Base-by-base conservation (phyloP, 53 echinoderm and acorn worm species). In the Apostichopus leukothele region DNA sequence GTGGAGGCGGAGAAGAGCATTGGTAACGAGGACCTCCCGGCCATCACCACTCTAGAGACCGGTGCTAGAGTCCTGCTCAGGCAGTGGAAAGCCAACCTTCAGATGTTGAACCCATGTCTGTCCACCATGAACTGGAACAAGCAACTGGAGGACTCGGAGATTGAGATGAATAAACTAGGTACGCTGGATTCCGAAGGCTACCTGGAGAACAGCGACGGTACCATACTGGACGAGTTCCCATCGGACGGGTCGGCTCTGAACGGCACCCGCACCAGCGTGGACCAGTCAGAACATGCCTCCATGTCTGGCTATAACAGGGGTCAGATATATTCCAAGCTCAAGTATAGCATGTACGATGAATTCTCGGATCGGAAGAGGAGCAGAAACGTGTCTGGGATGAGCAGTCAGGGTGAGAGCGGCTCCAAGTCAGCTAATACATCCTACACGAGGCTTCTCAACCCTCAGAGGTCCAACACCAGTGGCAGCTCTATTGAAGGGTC, bases 81-180 rank as follows among this genome's bases (percentile, higher is more conserved):
- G 8, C 99, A 99, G 76, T n/a, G 99, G 99, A 99, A 96, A 92
- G 96, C 96, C 73, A 94, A 92, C 52, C 83, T 83, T 10, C 23
- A 22, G 55, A 53, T 83, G 83, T 52, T 87, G 74, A 87, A 87
- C 19, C 88, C 88, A 10, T 20, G 53, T 16, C 59, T 87, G 14
- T 75, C 88, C 75, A 87, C 88, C 52, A 87, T 87, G 88, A 87
- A 87, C 88, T 87, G 71, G 52, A 87, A 53, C 55, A 74, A 75
- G 20, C 74, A 87, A 20, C 74, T 60, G 1, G 75, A 51, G 5
- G 50, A 53, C 19, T 74, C 88, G 20, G 52, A 14, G 53, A 21
- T 50, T 9, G 75, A 74, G 22, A 75, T 87, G 9, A 20, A 74
- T 22, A 87, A 53, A 9, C 52, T 75, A 50, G 88, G 60, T 9